Conservation (phyloP, 2,113 vertebrate genomes). For the Petaurus breviceps region DNA sequence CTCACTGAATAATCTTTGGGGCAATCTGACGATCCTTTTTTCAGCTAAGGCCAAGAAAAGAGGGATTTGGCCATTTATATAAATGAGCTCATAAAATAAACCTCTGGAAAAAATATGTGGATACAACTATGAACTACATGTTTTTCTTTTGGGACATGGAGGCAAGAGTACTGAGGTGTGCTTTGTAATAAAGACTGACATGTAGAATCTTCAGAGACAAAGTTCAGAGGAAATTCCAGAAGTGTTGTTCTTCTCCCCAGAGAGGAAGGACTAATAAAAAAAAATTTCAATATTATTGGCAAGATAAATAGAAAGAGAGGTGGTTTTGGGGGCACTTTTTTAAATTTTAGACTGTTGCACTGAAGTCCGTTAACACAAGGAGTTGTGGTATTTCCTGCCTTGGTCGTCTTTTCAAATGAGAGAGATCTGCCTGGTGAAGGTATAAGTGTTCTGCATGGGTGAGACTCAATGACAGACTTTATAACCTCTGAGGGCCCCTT, state of each 20-base stretch:
- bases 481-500: constrained; percentile 7
- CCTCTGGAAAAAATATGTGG: background rate
- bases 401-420: constrained; percentile 8
- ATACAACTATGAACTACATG: background rate
- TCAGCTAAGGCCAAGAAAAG: background rate
- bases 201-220: background rate
- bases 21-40: background rate
- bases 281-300: background rate
- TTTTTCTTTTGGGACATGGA: background rate
- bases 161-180: background rate
- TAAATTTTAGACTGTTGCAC: background rate
- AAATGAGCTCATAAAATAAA: background rate
- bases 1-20: background rate
- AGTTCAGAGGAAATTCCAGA: background rate
- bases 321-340: background rate
- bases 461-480: background rate
- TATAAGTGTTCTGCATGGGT: background rate
- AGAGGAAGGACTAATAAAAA: constrained; percentile 41
- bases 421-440: background rate
- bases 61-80: background rate
- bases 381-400: background rate
- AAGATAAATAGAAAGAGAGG: background rate
- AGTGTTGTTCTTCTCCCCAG: background rate
- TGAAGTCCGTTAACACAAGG: constrained; percentile 16
- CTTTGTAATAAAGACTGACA: constrained; percentile 6